Conservation (phyloP, 2,888 invertebrate species). For the Epistrophella euchroma region DNA sequence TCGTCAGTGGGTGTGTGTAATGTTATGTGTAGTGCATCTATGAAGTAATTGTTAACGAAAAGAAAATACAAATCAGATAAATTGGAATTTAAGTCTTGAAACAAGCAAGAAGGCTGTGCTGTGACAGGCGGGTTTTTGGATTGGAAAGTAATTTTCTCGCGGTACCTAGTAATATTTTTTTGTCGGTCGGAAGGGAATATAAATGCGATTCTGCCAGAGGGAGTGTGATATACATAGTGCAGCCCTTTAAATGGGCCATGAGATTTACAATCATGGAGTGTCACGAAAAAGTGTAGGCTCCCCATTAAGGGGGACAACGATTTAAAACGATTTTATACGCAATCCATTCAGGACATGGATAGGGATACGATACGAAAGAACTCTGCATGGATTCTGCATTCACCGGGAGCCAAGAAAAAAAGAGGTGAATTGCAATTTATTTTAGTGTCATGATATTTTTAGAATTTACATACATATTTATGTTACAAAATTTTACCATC, state of each 20-base stretch:
- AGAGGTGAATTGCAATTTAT: slow-evolving; percentile 65
- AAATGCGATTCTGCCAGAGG: slow-evolving; percentile 3
- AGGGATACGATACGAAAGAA: slow-evolving; percentile 17
- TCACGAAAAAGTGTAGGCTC: slow-evolving; percentile 55
- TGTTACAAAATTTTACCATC: slow-evolving; percentile 17
- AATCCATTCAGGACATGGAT: slow-evolving; percentile 61
- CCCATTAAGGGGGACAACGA: slow-evolving; percentile 8
- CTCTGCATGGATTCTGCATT: slow-evolving; percentile 46
- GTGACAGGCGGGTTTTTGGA: background rate
- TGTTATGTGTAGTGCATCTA: slow-evolving; percentile 26
- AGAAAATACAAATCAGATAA: slow-evolving; percentile 10
- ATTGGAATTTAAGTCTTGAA: slow-evolving; percentile 29
- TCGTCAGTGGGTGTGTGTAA: slow-evolving; percentile 11
- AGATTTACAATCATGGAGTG: slow-evolving; percentile 55
- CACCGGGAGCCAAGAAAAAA: slow-evolving; percentile 28
- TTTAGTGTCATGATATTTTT: slow-evolving; percentile 53
- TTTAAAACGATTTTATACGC: slow-evolving; percentile 53
- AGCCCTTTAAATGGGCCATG: slow-evolving; percentile 38
- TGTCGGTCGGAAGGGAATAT: background rate
- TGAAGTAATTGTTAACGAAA: slow-evolving; percentile 38
- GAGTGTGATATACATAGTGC: slow-evolving; percentile 18
- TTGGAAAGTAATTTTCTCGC: slow-evolving; percentile 42
- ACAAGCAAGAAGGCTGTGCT: slow-evolving; percentile 2
- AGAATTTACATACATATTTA: slow-evolving; percentile 27
- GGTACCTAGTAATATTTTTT: slow-evolving; percentile 13